phyloP scores from a whole-genome alignment of 2,113 vertebrate species.

The Leucoraja erinaceus region DNA sequence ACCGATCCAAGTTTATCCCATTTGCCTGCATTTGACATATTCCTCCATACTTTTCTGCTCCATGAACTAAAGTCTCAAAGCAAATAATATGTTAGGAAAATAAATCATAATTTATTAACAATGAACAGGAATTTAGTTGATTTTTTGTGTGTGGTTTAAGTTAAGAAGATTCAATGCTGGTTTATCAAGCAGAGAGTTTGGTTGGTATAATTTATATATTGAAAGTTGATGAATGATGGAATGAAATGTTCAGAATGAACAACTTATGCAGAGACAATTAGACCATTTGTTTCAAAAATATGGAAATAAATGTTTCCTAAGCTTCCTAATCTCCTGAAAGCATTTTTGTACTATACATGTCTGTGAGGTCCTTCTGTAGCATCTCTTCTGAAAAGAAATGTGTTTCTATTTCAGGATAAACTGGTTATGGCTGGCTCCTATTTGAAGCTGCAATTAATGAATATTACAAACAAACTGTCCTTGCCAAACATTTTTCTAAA shows the following conservation, averaged over 20 bases:
- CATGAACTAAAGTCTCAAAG: not conserved
- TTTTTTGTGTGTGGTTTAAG: not conserved
- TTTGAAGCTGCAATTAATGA: not conserved
- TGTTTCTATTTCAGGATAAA: not conserved
- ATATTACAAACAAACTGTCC: not conserved
- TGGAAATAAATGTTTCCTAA: not conserved
- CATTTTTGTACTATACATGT: not conserved
- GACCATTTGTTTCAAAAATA: not conserved
- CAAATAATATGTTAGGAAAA: not conserved
- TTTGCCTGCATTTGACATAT: too few species aligned
- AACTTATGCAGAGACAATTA: not conserved
- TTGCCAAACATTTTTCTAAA: not conserved
- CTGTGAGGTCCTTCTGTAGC: not conserved
- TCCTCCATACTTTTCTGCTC: too few species aligned
- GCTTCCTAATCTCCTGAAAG: not conserved
- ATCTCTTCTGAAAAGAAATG: not conserved
- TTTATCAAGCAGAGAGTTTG: not conserved
- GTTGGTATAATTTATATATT: not conserved
- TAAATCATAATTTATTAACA: not conserved
- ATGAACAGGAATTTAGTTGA: not conserved
- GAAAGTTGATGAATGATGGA: constrained; percentile 12
- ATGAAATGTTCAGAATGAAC: constrained; percentile 18
- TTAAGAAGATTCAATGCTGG: not conserved
- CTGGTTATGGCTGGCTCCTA: not conserved
- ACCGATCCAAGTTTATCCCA: too few species aligned